Base-by-base conservation (phyloP, 1,140 invertebrate genomes). In the Drosophila prosaltans region DNA sequence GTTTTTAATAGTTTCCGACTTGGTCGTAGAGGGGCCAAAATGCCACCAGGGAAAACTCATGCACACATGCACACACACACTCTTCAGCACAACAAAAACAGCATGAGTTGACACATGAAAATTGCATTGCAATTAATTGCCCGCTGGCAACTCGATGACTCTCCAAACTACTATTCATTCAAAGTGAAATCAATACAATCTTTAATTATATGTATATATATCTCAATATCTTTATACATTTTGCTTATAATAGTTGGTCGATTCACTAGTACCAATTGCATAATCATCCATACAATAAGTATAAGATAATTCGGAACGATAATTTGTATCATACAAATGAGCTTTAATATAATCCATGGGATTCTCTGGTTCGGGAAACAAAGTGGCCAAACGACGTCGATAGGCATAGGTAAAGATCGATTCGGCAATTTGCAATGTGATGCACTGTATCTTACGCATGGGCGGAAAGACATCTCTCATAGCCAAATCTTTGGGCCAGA, bases 381-480 rank as follows among this genome's bases (percentile, higher is more conserved):
- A 55, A 0, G 77, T 84, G 51, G 84, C 84, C 32, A 70, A n/a
- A 1, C 69, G 16, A 0, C 74, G 77, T 0, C 69, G 68, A 26
- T 62, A 89, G 26, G 84, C 80, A 10, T 61, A 69, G 11, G 11
- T 40, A 45, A 97, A 96, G 57, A 99, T 93, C 75, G 95, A 94
- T 1, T 95, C 94, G 2, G 98, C 98, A 72, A 99, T 98, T 65
- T 95, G 94, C 0, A 98, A 80, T 1, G 98, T 99, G 62, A 98
- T 97, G 55, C 97, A 95, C 65, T 95, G 94, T 77, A 99, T 97
- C 26, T 96, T 95, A 7, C 94, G 93, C 16, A 99, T 93, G 0
- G 98, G 97, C 21, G 99, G 99, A 91, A 99, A 99, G 28, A 99
- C 94, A 72, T 97, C 95, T 7, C 98, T 98, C 61, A 95, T 94